phyloP scores from a whole-genome alignment of 2,888 invertebrate species.

The Kryphioiulus occultus region DNA sequence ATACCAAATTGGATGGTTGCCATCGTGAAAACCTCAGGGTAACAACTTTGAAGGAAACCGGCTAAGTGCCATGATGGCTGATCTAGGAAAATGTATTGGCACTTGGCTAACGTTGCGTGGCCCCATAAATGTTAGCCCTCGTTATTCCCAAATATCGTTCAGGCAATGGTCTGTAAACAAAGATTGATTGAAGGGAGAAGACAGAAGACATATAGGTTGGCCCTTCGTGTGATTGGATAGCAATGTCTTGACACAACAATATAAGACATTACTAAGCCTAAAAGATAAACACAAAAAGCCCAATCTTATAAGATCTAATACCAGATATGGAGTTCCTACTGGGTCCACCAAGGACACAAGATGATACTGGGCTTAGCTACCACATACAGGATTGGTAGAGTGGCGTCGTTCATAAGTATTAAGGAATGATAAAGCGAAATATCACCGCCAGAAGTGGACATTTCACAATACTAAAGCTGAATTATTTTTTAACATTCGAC shows the following conservation, averaged over 20 bases:
- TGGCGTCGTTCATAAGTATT: too few species aligned
- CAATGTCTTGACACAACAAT: slow-evolving; percentile 31
- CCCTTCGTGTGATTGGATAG: neutral
- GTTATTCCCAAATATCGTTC: slow-evolving; percentile 31
- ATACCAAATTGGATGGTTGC: slow-evolving; percentile 8
- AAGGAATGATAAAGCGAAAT: too few species aligned
- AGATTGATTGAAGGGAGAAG: slow-evolving; percentile 27
- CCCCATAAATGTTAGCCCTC: slow-evolving; percentile 29
- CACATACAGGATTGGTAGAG: neutral
- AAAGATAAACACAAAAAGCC: slow-evolving; percentile 21
- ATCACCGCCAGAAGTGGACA: too few species aligned
- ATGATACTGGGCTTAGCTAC: neutral
- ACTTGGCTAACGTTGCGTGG: slow-evolving; percentile 24
- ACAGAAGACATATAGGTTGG: slow-evolving; percentile 21
- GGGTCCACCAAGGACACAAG: neutral
- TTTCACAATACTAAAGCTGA: neutral
- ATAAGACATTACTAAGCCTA: slow-evolving; percentile 32
- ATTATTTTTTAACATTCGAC: too few species aligned
- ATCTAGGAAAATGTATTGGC: slow-evolving; percentile 27
- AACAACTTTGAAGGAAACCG: neutral
- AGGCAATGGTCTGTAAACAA: slow-evolving; percentile 31
- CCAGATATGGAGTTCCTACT: neutral
- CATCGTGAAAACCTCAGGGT: neutral
- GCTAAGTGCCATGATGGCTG: slow-evolving; percentile 17
- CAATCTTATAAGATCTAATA: slow-evolving; percentile 12